Evolutionary conservation across 2,888 invertebrate species (phyloP).

Genomic region (Archips xylosteana): DNA sequence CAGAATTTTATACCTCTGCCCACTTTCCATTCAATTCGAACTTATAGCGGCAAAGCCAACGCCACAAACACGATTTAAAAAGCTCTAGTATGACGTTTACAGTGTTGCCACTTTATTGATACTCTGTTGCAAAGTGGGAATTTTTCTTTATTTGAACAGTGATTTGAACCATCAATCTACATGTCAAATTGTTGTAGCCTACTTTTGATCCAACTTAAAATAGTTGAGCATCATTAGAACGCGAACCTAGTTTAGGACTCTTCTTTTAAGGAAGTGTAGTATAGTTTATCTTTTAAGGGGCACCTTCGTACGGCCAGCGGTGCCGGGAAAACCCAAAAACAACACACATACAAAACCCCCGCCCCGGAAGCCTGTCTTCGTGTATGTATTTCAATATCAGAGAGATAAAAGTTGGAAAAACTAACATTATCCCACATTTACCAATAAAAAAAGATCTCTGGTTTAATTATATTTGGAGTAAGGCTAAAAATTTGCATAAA

Average conservation of each 20-base stretch:
- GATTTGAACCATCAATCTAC: too few relatives aligned
- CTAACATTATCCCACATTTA: background rate
- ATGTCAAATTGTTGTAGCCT: too few relatives aligned
- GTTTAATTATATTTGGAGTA: too few relatives aligned
- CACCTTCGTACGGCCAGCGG: conserved; percentile 16
- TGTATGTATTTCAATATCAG: conserved; percentile 32
- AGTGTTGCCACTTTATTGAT: background rate
- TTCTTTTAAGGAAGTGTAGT: conserved; percentile 12
- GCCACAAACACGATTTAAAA: background rate
- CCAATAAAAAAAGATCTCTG: background rate
- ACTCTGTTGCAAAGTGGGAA: background rate
- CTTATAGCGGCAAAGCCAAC: background rate
- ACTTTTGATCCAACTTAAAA: background rate
- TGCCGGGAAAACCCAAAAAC: conserved; percentile 23
- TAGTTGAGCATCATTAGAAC: background rate
- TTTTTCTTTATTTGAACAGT: background rate
- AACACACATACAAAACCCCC: conserved; percentile 12
- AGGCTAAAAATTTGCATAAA: too few relatives aligned
- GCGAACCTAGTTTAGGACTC: background rate
- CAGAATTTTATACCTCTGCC: too few relatives aligned
- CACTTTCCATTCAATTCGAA: too few relatives aligned
- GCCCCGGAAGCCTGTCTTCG: conserved; percentile 17
- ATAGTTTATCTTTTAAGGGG: conserved; percentile 29
- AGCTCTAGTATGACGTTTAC: background rate
- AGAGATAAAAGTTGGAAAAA: background rate